Base-by-base conservation (phyloP, 1,140 invertebrate species). In the Holcopasites calliopsidis region DNA sequence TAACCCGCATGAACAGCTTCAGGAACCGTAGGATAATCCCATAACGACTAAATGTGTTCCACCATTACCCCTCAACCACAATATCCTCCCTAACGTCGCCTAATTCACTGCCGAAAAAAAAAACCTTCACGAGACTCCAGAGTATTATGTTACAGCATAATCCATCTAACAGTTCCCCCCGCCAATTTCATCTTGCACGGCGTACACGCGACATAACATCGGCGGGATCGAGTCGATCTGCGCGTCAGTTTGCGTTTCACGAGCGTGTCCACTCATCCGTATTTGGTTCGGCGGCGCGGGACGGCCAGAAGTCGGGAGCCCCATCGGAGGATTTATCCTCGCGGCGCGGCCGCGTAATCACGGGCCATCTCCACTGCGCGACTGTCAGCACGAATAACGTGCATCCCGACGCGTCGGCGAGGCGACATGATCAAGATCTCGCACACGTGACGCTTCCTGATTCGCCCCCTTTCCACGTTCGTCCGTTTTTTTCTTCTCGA, bases 351-450 rank as follows among this genome's bases (percentile, higher is more conserved):
- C 52, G 33, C 66, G 65, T 85, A 85, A 85, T 84, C 82, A 79
- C 76, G 76, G 60, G 26, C 44, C 76, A 85, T 78, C 83, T 85
- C 70, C 69, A 52, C 73, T 82, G 83, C 84, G 82, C 85, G 76
- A 80, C 83, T 85, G 84, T 85, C 84, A 83, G 31, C 64, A 75
- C 75, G 70, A 73, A 85, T 85, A 66, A 82, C 66, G 28, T 35
- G 65, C 55, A 52, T 49, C 66, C 55, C 70, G 73, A 83, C 62
- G 28, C 40, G 65, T 44, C 68, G 50, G 54, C 81, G 82, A 80
- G 58, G 58, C 52, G 84, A 83, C 80, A 47, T 72, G 83, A 85
- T 85, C 80, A 85, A 85, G 83, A 85, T 85, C 76, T 82, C 72
- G 74, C 44, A 31, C 76, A 61, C 57, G 55, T 75, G 76, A 78